Percentiles rank a stretch among this genome's conserved stretches.
phyloP scores from a whole-genome alignment of 2,888 invertebrate species.

The Drosophila acutilabella region DNA sequence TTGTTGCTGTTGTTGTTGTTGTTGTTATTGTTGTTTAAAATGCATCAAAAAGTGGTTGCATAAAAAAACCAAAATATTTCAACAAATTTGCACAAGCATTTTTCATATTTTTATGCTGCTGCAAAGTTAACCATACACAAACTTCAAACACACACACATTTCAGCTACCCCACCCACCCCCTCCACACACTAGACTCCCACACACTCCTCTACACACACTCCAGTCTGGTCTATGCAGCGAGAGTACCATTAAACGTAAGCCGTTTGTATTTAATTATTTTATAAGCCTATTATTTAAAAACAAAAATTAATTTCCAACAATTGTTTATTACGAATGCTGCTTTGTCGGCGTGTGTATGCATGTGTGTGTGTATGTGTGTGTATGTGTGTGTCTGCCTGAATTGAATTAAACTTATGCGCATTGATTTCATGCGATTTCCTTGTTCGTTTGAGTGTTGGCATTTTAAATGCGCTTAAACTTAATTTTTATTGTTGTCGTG shows the following conservation, averaged over 20 bases:
- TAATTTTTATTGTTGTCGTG: conserved; percentile 76
- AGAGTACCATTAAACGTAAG: conserved; percentile 45
- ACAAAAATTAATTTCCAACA: conserved; percentile 64
- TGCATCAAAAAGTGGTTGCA: conserved; percentile 12
- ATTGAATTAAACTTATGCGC: conserved; percentile 60
- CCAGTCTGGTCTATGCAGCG: background rate
- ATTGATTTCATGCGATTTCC: conserved; percentile 61
- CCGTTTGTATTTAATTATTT: conserved; percentile 69
- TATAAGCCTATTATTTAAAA: conserved; percentile 73
- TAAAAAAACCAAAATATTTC: conserved; percentile 44
- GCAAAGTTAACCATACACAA: conserved; percentile 31
- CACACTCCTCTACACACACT: background rate
- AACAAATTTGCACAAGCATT: conserved; percentile 51
- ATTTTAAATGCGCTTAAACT: conserved; percentile 73
- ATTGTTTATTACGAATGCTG: conserved; percentile 61
- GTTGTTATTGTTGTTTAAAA: conserved; percentile 27
- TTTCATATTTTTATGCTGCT: conserved; percentile 52
- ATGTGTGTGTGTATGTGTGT: conserved; percentile 7
- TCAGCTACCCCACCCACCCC: background rate
- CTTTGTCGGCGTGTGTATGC: conserved; percentile 25
- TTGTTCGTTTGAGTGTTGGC: conserved; percentile 53
- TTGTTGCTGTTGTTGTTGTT: conserved; percentile 16
- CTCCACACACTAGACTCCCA: background rate
- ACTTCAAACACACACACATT: conserved; percentile 3
- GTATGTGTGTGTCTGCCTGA: conserved; percentile 31